Percentiles rank a stretch among this genome's conserved stretches.
These are phyloP conservation scores for Dallia pectoralis DNA, from an alignment of 2,797 vertebrate species.

Conservation along the genomic window DNA sequence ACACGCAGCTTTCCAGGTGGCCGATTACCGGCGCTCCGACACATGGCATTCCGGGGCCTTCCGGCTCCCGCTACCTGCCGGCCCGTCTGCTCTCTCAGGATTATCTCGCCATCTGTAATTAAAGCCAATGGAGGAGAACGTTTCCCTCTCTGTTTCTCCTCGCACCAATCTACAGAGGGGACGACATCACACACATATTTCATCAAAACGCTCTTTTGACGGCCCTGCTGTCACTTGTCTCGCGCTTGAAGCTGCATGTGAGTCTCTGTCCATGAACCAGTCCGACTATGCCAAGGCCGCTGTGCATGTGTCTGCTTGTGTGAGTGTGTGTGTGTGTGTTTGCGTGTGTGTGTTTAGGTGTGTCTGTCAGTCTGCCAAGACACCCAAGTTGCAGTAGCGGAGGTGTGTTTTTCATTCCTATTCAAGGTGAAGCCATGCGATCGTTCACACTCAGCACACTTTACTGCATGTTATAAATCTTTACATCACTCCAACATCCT, in stretches of 20 bases:
- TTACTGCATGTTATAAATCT: slow-evolving; percentile 47
- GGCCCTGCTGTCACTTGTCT: background rate
- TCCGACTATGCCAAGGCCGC: background rate
- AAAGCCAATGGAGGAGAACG: slow-evolving; percentile 75
- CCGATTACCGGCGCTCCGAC: slow-evolving; percentile 41
- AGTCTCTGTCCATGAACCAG: background rate
- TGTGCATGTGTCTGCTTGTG: background rate
- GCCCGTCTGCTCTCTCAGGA: slow-evolving; percentile 46
- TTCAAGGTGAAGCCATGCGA: slow-evolving; percentile 39
- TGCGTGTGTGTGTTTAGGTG: background rate
- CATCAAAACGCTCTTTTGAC: slow-evolving; percentile 20
- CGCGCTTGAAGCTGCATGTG: background rate
- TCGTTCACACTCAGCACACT: slow-evolving; percentile 35
- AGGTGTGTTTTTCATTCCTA: slow-evolving; percentile 42
- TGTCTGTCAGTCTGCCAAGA: background rate
- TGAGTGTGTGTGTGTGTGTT: background rate
- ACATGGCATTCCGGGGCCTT: slow-evolving; percentile 23
- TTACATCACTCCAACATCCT: slow-evolving; percentile 8
- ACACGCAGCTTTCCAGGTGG: background rate
- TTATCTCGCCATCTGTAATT: slow-evolving; percentile 77
- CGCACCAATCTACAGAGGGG: slow-evolving; percentile 14
- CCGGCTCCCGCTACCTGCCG: slow-evolving; percentile 35
- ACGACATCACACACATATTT: slow-evolving; percentile 62
- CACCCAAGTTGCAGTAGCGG: background rate
- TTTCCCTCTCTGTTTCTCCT: slow-evolving; percentile 27